These are phyloP conservation scores for Podarcis siculus DNA, from an alignment of 2,797 vertebrate species.

Conservation along the genomic window DNA sequence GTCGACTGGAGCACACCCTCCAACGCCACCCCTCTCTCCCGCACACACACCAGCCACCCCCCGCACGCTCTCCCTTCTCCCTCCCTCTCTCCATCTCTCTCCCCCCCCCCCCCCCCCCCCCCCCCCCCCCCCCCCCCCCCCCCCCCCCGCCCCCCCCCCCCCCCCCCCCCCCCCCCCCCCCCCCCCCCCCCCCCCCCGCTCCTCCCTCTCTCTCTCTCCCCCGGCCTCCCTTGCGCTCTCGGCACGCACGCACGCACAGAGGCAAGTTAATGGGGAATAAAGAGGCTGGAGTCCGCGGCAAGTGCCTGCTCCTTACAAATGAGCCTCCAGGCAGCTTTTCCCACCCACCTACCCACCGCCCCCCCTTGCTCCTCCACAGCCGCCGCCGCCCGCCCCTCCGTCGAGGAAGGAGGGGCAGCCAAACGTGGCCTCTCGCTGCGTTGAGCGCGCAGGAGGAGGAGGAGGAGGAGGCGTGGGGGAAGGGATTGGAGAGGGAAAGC, in stretches of 20 bases:
- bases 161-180: not conserved
- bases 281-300: slow-evolving; percentile 36
- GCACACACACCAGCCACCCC: not conserved
- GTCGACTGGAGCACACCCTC: not conserved
- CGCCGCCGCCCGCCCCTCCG: slow-evolving; percentile 29
- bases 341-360: slow-evolving; percentile 13
- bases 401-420: not conserved
- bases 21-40: not conserved
- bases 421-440: slow-evolving; percentile 25
- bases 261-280: slow-evolving; percentile 37
- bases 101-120: not conserved
- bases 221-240: slow-evolving; percentile 28
- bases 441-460: not conserved
- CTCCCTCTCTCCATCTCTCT: not conserved
- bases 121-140: not conserved
- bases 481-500: slow-evolving; percentile 62
- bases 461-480: slow-evolving; percentile 33
- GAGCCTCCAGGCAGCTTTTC: slow-evolving; percentile 30
- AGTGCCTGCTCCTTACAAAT: slow-evolving; percentile 41
- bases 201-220: not conserved
- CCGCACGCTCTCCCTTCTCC: not conserved
- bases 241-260: slow-evolving; percentile 39
- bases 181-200: not conserved
- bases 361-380: slow-evolving; percentile 20
- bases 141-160: not conserved